Base-by-base conservation (phyloP, 2,113 vertebrate genomes). In the Paradoxurus hermaphroditus region DNA sequence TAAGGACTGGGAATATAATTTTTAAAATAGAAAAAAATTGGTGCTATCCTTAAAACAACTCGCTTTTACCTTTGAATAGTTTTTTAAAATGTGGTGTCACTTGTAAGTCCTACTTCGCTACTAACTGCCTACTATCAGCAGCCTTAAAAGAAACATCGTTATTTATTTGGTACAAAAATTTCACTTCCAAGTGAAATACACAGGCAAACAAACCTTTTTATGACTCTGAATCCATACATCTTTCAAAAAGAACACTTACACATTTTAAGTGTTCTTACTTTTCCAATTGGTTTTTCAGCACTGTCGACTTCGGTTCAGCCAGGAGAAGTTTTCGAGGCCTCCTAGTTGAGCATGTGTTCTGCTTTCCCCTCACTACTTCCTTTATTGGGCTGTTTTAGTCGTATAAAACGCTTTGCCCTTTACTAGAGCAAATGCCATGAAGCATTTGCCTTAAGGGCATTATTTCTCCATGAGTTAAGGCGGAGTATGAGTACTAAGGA, bases 391-490 rank as follows among this genome's bases (percentile, higher is more conserved):
- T 94, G 34, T 92, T 97, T 90, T 65, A 87, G 36, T 86, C 27
- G 4, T 96, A 68, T 96, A 70, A 97, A 96, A 97, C 95, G 44
- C 92, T 82, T 96, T 90, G 19, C 27, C 96, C 36, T 96, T 97
- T 96, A 86, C 53, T 88, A 72, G 96, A 86, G 88, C 75, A 82
- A 75, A 95, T 91, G 46, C 53, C 63, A 18, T 84, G 93, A 93
- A 90, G 90, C 65, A 92, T 97, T 85, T 98, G 92, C 95, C 97
- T 93, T 88, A 36, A 88, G 95, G 96, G 87, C 75, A 96, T 96
- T 94, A 68, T 95, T 95, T 96, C 73, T 90, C 72, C 5, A 12
- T 96, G 97, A 97, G 92, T 98, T 98, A 96, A 97, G 75, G 85
- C 83, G 46, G 46, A 86, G 83, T 96, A 86, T 91, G 88, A 94